Evolutionary conservation across 2,113 vertebrate genomes (phyloP), one percentile per base, ranked within the genome.

Genomic region (Henicopernis longicauda): DNA sequence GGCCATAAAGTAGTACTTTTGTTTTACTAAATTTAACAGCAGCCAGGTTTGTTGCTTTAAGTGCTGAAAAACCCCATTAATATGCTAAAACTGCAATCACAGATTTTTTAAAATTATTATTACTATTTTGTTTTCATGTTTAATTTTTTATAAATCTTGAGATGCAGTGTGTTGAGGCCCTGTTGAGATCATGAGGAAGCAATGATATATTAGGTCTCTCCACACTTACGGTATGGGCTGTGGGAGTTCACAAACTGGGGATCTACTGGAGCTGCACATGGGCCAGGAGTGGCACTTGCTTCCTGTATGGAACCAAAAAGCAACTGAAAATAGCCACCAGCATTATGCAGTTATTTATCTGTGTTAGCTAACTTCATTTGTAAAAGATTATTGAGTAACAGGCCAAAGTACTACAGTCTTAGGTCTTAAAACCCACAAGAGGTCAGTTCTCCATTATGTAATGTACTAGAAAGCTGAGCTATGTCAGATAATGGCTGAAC

Each of bases 161-260:
- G 9, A 19, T 25, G 10, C 16, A 2, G 3, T 13, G 5, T 45
- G 8, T 67, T 26, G 22, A 40, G 27, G 34, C 11, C 7, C 17
- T 69, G 3, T 73, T 55, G 34, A 70, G 38, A 29, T n/a, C 19
- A 12, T 16, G 40, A 49, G 5, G 27, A 78, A 65, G 9, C 8
- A 50, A 5, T 82, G 12, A 5, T 4, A 1, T 6, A 2, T 62
- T 6, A n/a, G 19, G 2, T 38, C 14, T 67, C 16, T 52, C 9
- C 14, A 29, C 7, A 15, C 65, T 61, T 81, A 2, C 42, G 2
- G 36, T 55, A 26, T 13, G 6, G 9, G 34, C 26, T 57, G 19
- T 50, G 23, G n/a, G 40, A 92, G 13, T 58, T 81, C 34, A 3
- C 49, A 58, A 77, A 77, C 25, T 82, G 20, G 16, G 49, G 4